Conservation (phyloP, 2,113 vertebrate species). For the Lampris incognitus region DNA sequence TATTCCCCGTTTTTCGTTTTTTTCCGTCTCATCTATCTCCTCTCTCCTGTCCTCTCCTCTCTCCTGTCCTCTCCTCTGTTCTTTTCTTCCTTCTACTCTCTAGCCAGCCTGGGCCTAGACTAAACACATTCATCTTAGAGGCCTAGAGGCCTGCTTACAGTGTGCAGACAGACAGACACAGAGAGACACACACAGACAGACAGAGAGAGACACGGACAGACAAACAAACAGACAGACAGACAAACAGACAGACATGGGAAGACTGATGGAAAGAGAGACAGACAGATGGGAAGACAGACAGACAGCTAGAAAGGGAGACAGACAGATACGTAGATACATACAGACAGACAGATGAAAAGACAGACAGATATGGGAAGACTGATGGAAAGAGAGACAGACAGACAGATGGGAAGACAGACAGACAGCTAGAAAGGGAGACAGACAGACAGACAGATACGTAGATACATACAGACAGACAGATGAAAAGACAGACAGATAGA, state of each 20-base stretch:
- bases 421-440: constrained; percentile 67
- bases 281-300: constrained; percentile 68
- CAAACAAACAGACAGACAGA: constrained; percentile 66
- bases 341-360: constrained; percentile 68
- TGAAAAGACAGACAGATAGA: constrained; percentile 61
- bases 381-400: constrained; percentile 20
- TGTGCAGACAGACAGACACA: constrained; percentile 53
- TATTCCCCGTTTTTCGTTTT: not conserved
- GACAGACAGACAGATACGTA: constrained; percentile 59
- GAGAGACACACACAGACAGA: constrained; percentile 56
- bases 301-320: constrained; percentile 69
- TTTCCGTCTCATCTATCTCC: not conserved
- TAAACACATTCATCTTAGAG: constrained; percentile 61
- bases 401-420: constrained; percentile 68
- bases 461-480: no score
- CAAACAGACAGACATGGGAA: constrained; percentile 56
- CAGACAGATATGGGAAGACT: constrained; percentile 37
- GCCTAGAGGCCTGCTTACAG: constrained; percentile 60
- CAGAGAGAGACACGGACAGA: constrained; percentile 68
- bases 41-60: constrained; percentile 14
- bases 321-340: constrained; percentile 36
- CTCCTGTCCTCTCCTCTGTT: constrained; percentile 14
- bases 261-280: constrained; percentile 19
- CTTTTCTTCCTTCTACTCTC: constrained; percentile 25
- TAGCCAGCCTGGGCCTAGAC: constrained; percentile 53